Evolutionary conservation across 2,888 invertebrate genomes (phyloP).

Genomic region (Scaptomyza parva): DNA sequence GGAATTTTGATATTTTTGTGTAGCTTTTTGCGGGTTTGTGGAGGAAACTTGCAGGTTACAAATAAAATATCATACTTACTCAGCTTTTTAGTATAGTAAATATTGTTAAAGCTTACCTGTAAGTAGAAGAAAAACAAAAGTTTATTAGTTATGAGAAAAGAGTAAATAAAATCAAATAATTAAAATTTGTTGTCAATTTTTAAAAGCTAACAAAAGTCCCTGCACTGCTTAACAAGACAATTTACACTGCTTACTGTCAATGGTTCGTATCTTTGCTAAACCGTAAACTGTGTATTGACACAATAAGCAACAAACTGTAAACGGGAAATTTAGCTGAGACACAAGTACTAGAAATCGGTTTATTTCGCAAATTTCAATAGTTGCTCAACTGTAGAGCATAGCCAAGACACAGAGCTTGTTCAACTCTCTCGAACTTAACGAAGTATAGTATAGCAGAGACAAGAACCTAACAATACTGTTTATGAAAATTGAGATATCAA

Average conservation of each 20-base stretch:
- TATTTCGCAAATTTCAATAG: not conserved
- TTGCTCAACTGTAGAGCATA: not conserved
- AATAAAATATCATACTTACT: constrained; percentile 56
- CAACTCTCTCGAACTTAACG: not conserved
- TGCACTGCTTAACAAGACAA: not conserved
- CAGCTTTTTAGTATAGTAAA: not conserved
- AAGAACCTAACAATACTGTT: constrained; percentile 2
- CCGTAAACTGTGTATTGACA: not conserved
- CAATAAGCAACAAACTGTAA: too few species aligned
- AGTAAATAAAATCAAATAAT: rapidly evolving
- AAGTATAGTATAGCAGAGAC: constrained; percentile 16
- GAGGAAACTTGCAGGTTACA: constrained; percentile 11
- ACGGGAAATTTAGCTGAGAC: constrained; percentile 6
- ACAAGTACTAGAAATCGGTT: too few species aligned
- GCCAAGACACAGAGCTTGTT: not conserved
- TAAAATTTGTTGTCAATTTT: not conserved
- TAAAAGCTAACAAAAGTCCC: not conserved
- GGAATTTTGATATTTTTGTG: not conserved
- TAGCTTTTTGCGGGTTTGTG: constrained; percentile 16
- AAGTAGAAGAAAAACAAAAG: constrained; percentile 22
- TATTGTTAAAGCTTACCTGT: constrained; percentile 57
- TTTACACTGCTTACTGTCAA: rapidly evolving
- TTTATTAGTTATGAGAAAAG: constrained; percentile 5
- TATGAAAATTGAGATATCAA: not conserved
- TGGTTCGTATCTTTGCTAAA: constrained; percentile 14